Base-by-base conservation (phyloP, 2,113 vertebrate genomes). In the Morone chrysops region DNA sequence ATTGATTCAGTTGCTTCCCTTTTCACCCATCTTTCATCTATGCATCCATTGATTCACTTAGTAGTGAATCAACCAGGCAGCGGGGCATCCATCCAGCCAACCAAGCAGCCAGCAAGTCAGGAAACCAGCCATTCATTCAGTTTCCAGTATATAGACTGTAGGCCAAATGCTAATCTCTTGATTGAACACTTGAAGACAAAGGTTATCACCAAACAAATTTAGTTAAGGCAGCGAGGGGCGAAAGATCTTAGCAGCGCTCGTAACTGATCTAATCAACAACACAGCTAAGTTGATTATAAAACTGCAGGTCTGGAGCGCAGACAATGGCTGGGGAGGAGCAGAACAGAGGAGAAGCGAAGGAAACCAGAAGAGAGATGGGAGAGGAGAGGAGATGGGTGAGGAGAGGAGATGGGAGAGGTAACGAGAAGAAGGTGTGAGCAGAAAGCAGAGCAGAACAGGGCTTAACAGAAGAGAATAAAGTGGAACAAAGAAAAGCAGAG, bases 201-300 rank as follows among this genome's bases (percentile, higher is more conserved):
- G 93, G 92, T 93, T 91, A 92, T 92, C 90, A 68, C 78, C 87
- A 84, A 86, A 90, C 87, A 92, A 87, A 92, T 93, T 83, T 83
- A 80, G 92, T 93, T 92, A 91, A 69, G 70, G 83, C 87, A 56
- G 87, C 38, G 38, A 86, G 86, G 90, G 89, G 87, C 72, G 12
- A 92, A 83, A 81, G 91, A 89, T 92, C 92, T 91, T 59, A 83
- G 89, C 80, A 51, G 79, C 20, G 45, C 81, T 87, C 51, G 48
- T 73, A 61, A 80, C 87, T 92, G 92, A 94, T 93, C 92, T 85
- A 92, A 93, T 93, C 92, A 92, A 71, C 90, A 77, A 90, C 93
- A 92, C 75, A 54, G 89, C 81, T 93, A 92, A 94, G 86, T 87
- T 87, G 90, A 93, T 93, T 94, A 93, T 73, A 59, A 87, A 81